These are phyloP conservation scores for Paramormyrops hopkinsi DNA, from an alignment of 2,797 vertebrate genomes.

Conservation along the genomic window DNA sequence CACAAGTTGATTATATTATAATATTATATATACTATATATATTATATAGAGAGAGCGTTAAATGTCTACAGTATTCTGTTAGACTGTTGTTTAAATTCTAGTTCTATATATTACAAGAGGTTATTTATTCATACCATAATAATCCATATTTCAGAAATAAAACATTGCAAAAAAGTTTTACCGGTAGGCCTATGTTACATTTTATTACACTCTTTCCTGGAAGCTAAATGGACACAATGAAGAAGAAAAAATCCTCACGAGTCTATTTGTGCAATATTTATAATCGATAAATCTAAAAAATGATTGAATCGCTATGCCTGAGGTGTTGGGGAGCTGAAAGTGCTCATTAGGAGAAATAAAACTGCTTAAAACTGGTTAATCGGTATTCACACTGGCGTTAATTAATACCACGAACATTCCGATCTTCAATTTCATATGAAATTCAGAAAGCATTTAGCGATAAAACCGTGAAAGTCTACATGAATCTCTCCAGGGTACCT, in stretches of 20 bases:
- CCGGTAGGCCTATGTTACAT: neutral
- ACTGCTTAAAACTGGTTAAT: neutral
- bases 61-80: neutral
- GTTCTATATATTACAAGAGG: neutral
- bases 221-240: neutral
- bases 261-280: neutral
- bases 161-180: neutral
- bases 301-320: neutral
- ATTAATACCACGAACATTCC: constrained; percentile 2
- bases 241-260: neutral
- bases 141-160: neutral
- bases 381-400: neutral
- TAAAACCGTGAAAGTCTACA: constrained; percentile 7
- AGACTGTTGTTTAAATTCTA: neutral
- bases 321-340: neutral
- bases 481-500: neutral
- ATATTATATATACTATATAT: neutral
- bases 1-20: neutral
- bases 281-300: neutral
- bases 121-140: neutral
- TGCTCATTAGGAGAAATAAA: neutral
- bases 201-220: neutral
- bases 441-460: neutral
- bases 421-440: neutral
- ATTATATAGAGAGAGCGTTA: neutral